A percentile compares a stretch with the other conserved stretches of the same genome.
Evolutionary conservation across 2,797 vertebrate species (phyloP).

Genomic region (Syngnathus acus): DNA sequence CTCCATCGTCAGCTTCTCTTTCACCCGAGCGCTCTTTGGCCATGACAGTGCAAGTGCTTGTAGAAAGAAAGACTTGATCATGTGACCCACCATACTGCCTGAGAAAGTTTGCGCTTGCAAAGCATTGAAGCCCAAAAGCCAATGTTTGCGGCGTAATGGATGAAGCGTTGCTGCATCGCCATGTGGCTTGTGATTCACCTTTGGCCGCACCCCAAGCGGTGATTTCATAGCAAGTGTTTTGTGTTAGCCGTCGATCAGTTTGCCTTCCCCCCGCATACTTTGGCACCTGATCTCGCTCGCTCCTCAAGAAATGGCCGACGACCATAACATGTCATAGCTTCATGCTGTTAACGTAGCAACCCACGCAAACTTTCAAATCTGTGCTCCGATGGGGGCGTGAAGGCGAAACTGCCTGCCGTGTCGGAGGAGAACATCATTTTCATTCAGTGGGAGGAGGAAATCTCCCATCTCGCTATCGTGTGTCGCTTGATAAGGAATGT

Average conservation of each 20-base stretch:
- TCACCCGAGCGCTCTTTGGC: not conserved
- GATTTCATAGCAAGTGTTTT: conserved; percentile 40
- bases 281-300: no score
- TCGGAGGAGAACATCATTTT: not conserved
- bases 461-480: no score
- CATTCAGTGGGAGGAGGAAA: not conserved
- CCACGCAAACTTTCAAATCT: no score
- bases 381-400: no score
- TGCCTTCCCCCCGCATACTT: no score
- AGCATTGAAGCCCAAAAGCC: no score
- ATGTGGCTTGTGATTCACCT: conserved; percentile 4
- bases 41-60: not conserved
- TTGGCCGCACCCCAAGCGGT: conserved; percentile 20
- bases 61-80: not conserved
- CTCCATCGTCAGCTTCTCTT: conserved; percentile 4
- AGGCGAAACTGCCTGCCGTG: no score
- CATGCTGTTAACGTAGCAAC: no score
- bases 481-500: not conserved
- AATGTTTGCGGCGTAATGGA: not conserved
- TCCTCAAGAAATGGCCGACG: no score
- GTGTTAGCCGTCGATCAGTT: conserved; percentile 5
- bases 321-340: no score
- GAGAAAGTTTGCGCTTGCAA: not conserved
- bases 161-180: not conserved
- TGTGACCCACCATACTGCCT: not conserved